Percentiles rank a stretch among this genome's conserved stretches.
These are phyloP conservation scores for Archips crataeganus DNA, from an alignment of 2,888 invertebrate species.

Conservation along the genomic window DNA sequence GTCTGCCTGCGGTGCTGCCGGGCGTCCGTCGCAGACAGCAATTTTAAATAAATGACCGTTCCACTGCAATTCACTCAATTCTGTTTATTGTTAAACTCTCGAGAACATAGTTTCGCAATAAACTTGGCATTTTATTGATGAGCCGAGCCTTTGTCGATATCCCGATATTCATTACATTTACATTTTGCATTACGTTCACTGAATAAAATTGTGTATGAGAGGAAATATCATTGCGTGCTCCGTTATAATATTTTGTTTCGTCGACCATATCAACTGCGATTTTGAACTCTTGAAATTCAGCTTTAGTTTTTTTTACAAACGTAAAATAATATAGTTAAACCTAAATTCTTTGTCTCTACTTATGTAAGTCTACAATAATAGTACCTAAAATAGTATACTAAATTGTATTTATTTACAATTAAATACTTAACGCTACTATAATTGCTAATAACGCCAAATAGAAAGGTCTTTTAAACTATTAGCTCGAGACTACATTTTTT, in stretches of 20 bases:
- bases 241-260: not conserved
- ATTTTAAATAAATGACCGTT: slow-evolving; percentile 68
- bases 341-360: too few relatives aligned
- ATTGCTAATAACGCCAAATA: not conserved
- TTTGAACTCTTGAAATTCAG: not conserved
- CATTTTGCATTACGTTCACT: slow-evolving; percentile 28
- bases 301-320: too few relatives aligned
- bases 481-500: slow-evolving; percentile 24
- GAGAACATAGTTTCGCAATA: slow-evolving; percentile 48
- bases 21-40: slow-evolving; percentile 48
- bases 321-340: too few relatives aligned
- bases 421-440: not conserved
- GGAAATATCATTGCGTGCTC: not conserved
- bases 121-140: slow-evolving; percentile 55
- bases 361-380: too few relatives aligned
- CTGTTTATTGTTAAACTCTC: slow-evolving; percentile 56
- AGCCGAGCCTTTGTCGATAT: slow-evolving; percentile 26
- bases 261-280: not conserved
- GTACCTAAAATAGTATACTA: too few relatives aligned
- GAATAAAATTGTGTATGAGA: not conserved
- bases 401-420: too few relatives aligned
- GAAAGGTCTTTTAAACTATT: slow-evolving; percentile 1
- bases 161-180: slow-evolving; percentile 31
- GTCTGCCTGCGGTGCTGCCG: slow-evolving; percentile 3
- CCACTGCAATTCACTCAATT: slow-evolving; percentile 43